These are phyloP conservation scores for Epicampocera succincta DNA, from an alignment of 2,888 invertebrate genomes.

Conservation along the genomic window DNA sequence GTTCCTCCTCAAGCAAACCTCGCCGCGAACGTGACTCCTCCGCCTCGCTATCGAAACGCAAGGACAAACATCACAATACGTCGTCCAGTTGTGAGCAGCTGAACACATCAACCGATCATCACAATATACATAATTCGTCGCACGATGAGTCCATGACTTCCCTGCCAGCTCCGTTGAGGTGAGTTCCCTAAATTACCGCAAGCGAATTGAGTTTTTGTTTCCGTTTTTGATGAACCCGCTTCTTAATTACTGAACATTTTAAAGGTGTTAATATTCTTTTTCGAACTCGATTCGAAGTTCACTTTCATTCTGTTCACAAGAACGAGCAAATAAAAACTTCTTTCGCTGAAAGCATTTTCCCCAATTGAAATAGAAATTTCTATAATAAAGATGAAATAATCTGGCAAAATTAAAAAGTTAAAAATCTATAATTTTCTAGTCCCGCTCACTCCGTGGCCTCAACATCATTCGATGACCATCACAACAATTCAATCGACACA, in stretches of 20 bases:
- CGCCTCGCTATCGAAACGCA: conserved; percentile 77
- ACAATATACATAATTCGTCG: conserved; percentile 78
- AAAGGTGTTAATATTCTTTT: no score
- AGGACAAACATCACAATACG: conserved; percentile 81
- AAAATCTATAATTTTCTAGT: conserved; percentile 78
- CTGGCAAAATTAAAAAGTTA: neutral
- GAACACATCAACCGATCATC: conserved; percentile 72
- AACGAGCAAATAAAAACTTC: no score
- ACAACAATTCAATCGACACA: conserved; percentile 79
- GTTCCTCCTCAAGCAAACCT: conserved; percentile 84
- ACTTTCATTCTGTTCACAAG: neutral
- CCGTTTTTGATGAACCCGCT: no score
- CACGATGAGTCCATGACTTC: conserved; percentile 81
- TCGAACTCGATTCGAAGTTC: neutral
- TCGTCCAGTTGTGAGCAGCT: conserved; percentile 69
- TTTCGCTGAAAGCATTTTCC: no score
- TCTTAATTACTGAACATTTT: no score
- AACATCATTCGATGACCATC: conserved; percentile 84
- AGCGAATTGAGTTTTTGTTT: no score
- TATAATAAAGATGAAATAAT: no score
- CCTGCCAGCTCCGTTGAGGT: conserved; percentile 80
- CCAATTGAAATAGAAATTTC: no score
- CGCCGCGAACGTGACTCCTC: conserved; percentile 80
- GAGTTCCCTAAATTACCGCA: conserved; percentile 60
- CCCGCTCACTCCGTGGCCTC: conserved; percentile 88